phyloP scores from a whole-genome alignment of 2,797 vertebrate genomes.

The Clarias laeviceps region DNA sequence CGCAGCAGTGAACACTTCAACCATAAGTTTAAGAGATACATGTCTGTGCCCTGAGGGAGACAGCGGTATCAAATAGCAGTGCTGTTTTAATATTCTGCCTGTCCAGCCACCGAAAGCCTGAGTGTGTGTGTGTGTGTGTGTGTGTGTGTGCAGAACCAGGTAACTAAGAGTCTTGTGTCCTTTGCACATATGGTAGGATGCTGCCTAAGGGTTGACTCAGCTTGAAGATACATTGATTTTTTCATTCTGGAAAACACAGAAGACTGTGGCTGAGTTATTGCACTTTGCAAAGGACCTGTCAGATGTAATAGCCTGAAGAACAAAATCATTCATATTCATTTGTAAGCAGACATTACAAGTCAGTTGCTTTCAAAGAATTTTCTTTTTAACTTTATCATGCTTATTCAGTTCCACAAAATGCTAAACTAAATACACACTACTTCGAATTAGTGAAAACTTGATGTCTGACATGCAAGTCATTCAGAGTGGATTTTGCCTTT shows the following conservation, averaged over 20 bases:
- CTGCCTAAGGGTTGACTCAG: neutral
- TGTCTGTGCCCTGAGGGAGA: slow-evolving; percentile 62
- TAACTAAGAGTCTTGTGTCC: neutral
- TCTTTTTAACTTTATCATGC: neutral
- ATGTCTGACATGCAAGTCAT: neutral
- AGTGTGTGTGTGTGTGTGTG: neutral
- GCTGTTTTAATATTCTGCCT: slow-evolving; percentile 8
- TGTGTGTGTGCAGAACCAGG: neutral
- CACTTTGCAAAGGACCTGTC: slow-evolving; percentile 9
- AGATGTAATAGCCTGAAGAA: slow-evolving; percentile 4
- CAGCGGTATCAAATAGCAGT: slow-evolving; percentile 4
- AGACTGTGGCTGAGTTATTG: slow-evolving; percentile 11
- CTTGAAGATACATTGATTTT: neutral
- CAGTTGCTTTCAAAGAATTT: neutral
- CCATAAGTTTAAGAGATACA: slow-evolving; percentile 46
- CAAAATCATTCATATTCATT: neutral
- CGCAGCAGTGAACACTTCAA: slow-evolving; percentile 3
- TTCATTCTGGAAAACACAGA: neutral
- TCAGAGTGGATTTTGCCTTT: neutral
- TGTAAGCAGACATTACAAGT: neutral
- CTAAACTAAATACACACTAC: neutral
- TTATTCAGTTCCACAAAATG: neutral
- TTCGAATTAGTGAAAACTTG: neutral
- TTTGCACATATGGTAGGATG: neutral
- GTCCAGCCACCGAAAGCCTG: neutral